Percentiles rank a stretch among this genome's conserved stretches.
phyloP scores from a whole-genome alignment of 2,797 vertebrate genomes.

The Nannoperca obscura region DNA sequence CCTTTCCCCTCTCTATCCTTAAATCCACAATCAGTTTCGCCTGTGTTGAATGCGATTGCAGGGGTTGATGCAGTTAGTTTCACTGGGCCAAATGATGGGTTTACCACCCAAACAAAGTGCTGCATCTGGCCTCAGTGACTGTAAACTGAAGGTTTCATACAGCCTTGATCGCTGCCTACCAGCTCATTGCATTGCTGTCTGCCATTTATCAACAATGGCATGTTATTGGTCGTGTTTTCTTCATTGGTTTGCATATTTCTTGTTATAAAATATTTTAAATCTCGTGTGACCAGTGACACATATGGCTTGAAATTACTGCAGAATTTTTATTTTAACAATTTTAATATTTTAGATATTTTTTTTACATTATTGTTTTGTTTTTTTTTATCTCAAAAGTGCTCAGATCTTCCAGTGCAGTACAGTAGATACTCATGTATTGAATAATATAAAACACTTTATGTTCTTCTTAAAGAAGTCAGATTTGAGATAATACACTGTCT shows the following conservation, averaged over 20 bases:
- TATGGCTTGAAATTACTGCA: background rate
- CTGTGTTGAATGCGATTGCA: background rate
- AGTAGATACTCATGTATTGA: background rate
- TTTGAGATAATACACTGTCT: background rate
- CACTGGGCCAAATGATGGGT: accelerated
- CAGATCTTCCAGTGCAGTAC: background rate
- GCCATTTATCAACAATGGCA: background rate
- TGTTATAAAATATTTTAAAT: background rate
- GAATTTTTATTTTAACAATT: too few relatives aligned
- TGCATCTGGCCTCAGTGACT: background rate
- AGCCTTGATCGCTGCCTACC: background rate
- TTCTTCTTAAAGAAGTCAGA: too few relatives aligned
- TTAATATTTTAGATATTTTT: too few relatives aligned
- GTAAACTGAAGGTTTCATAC: background rate
- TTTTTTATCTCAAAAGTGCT: too few relatives aligned
- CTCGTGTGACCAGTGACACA: accelerated
- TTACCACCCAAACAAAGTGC: background rate
- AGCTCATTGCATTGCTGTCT: background rate
- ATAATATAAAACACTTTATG: too few relatives aligned
- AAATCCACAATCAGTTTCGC: background rate
- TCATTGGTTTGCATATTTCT: background rate
- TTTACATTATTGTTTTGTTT: too few relatives aligned
- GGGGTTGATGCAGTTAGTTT: background rate
- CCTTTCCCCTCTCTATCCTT: background rate
- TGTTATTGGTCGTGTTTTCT: background rate